phyloP scores from a whole-genome alignment of 2,888 invertebrate species.

The Coremacera marginata region DNA sequence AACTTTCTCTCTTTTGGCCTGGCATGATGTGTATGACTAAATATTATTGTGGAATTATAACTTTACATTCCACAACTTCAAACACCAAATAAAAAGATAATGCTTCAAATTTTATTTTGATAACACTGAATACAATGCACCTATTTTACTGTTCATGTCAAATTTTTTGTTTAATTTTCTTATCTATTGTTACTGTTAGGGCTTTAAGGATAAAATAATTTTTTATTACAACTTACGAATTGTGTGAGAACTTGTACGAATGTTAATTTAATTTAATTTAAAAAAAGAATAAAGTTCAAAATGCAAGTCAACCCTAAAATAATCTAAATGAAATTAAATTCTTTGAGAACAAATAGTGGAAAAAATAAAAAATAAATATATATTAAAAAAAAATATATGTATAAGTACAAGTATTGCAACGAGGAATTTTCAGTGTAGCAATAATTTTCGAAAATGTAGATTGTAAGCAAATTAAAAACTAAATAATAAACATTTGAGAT shows the following conservation, averaged over 20 bases:
- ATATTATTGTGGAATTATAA: no score
- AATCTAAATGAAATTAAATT: background rate
- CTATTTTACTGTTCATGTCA: no score
- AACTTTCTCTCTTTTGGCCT: no score
- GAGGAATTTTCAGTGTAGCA: conserved; percentile 54
- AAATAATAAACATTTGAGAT: background rate
- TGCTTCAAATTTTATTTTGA: no score
- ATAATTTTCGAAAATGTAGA: conserved; percentile 8
- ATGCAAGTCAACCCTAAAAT: background rate
- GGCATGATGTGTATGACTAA: no score
- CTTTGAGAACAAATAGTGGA: background rate
- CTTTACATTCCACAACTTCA: no score
- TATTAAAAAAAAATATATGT: conserved; percentile 5
- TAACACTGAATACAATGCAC: no score
- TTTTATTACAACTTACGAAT: background rate
- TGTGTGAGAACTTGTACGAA: background rate
- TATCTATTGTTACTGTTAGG: no score
- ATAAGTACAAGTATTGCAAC: conserved; percentile 60
- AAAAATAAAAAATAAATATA: background rate
- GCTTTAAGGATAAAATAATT: no score
- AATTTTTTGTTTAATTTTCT: no score
- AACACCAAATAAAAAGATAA: no score
- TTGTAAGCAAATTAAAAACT: background rate
- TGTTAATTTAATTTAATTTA: background rate
- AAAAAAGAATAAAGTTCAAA: background rate